A percentile compares a stretch with the other conserved stretches of the same genome.
Conservation (phyloP, 2,113 vertebrate genomes). For the Corythaixoides concolor region DNA sequence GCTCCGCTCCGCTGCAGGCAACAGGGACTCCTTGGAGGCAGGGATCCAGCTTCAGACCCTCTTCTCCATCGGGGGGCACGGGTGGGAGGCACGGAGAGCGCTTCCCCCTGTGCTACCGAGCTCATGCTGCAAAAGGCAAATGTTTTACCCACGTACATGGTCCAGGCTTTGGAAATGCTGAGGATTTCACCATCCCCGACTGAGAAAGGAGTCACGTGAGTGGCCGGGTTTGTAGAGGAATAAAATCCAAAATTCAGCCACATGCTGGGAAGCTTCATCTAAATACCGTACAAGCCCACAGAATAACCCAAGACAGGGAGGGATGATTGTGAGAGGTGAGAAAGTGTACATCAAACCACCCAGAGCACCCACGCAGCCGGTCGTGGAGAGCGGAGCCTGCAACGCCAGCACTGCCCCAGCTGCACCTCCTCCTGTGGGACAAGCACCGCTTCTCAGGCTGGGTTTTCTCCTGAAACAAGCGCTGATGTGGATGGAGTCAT, state of each 20-base stretch:
- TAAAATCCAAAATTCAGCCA: background rate
- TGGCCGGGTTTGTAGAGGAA: background rate
- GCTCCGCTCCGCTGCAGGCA: background rate
- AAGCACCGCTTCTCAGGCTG: background rate
- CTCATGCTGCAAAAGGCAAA: background rate
- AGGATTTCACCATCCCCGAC: background rate
- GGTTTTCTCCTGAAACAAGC: background rate
- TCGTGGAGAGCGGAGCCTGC: background rate
- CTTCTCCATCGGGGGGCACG: accelerated
- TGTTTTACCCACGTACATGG: accelerated
- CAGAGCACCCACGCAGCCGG: no score
- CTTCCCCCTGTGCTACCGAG: background rate
- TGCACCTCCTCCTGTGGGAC: background rate
- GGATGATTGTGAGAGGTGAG: accelerated
- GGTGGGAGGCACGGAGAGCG: accelerated
- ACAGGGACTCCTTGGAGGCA: background rate
- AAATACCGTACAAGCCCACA: background rate
- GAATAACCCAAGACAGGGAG: background rate
- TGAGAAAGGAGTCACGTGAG: accelerated
- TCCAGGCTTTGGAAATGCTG: background rate
- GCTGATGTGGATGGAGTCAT: background rate
- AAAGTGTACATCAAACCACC: background rate
- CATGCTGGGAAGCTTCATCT: background rate
- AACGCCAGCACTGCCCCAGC: background rate
- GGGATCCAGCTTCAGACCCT: background rate